phyloP scores from a whole-genome alignment of 2,113 vertebrate genomes.

The Ictidomys tridecemlineatus region DNA sequence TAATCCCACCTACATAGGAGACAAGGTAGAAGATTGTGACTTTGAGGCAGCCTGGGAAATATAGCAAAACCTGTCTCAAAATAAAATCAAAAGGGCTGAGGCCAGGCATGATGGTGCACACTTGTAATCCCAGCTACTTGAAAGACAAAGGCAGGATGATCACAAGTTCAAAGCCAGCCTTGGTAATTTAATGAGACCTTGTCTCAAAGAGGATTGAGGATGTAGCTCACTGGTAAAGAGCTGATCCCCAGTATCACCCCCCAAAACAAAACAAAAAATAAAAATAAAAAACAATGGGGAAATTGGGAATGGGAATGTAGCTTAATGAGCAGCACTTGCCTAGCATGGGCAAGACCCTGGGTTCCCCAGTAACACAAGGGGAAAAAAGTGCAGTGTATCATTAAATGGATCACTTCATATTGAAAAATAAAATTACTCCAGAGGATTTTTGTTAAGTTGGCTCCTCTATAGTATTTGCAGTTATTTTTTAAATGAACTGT shows the following conservation, averaged over 20 bases:
- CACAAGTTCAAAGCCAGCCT: background rate
- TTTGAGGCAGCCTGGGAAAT: too few species aligned
- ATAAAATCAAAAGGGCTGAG: too few species aligned
- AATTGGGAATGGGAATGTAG: too few species aligned
- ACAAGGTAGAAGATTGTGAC: too few species aligned
- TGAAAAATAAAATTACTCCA: conserved; percentile 25
- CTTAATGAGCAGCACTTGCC: too few species aligned
- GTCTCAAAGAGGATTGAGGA: background rate
- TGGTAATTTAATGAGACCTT: background rate
- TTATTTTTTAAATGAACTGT: conserved; percentile 54
- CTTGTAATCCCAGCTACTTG: background rate
- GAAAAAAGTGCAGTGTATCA: background rate
- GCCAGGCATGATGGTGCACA: background rate
- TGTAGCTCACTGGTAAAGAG: background rate
- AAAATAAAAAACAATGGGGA: too few species aligned
- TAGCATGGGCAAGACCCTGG: too few species aligned
- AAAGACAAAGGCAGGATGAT: background rate
- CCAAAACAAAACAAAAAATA: background rate
- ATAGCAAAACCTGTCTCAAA: too few species aligned
- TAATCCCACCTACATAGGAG: too few species aligned
- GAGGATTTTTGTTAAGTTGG: conserved; percentile 4
- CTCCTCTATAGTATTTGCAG: background rate
- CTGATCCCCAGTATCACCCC: too few species aligned
- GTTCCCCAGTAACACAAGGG: too few species aligned
- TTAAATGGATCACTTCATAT: conserved; percentile 25